phyloP scores from a whole-genome alignment of 2,888 invertebrate genomes.

The Rhogogaster chlorosoma region DNA sequence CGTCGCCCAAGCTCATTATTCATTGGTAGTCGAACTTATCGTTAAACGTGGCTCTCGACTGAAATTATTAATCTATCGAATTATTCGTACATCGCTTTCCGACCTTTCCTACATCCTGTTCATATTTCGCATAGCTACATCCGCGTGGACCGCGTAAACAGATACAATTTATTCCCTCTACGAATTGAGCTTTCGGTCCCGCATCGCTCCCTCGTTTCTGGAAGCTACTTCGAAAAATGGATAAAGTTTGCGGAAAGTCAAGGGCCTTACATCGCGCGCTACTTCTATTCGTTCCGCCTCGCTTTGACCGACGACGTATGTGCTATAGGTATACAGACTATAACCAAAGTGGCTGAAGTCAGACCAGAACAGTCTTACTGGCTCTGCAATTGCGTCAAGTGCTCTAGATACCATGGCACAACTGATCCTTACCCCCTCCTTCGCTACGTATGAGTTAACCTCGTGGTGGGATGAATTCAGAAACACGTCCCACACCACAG shows the following conservation, averaged over 20 bases:
- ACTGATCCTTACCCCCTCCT: background rate
- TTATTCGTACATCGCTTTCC: background rate
- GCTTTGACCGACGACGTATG: conserved; percentile 15
- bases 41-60: background rate
- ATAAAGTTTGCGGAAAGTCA: conserved; percentile 5
- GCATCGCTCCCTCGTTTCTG: conserved; percentile 5
- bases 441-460: background rate
- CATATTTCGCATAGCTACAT: background rate
- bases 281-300: background rate
- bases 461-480: background rate
- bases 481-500: background rate
- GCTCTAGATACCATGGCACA: background rate
- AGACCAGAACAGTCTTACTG: conserved; percentile 14
- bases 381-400: conserved; percentile 21
- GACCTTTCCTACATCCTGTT: background rate
- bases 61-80: background rate
- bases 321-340: background rate
- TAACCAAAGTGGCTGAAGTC: conserved; percentile 32
- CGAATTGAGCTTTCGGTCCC: background rate
- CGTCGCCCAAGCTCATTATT: background rate
- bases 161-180: conserved; percentile 18
- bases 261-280: background rate
- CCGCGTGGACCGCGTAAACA: conserved; percentile 8
- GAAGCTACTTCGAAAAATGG: conserved; percentile 33
- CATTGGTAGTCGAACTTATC: background rate